Evolutionary conservation across 2,113 vertebrate genomes (phyloP).

Genomic region (Gnathochromis pfefferi): DNA sequence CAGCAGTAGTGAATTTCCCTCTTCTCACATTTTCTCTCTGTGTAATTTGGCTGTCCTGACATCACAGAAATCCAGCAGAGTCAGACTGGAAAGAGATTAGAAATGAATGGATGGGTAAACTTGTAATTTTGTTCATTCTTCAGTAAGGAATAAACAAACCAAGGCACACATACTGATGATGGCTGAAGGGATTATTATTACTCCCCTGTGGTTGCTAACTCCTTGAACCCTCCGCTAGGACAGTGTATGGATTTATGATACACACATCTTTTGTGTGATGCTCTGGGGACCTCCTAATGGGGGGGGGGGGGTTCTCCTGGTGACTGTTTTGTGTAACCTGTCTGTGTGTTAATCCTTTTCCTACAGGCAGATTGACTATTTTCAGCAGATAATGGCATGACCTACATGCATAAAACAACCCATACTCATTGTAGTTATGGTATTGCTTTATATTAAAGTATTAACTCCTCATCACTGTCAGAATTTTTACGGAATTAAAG

Average conservation of each 20-base stretch:
- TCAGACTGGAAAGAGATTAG: background rate
- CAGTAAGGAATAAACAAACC: background rate
- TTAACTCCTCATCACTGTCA: background rate
- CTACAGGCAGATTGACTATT: background rate
- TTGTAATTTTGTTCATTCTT: background rate
- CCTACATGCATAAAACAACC: background rate
- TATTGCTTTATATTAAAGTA: background rate
- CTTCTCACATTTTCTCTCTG: background rate
- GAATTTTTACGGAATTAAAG: background rate
- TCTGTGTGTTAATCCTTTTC: background rate
- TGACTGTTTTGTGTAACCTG: background rate
- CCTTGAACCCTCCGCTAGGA: background rate
- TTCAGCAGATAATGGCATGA: background rate
- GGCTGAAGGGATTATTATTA: background rate
- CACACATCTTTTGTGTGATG: background rate
- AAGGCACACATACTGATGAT: background rate
- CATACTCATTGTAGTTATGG: background rate
- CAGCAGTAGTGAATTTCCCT: background rate
- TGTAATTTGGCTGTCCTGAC: background rate
- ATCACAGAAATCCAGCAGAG: background rate
- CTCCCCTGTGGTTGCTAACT: background rate
- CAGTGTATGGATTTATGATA: background rate
- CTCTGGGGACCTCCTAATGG: background rate
- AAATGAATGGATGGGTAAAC: background rate
- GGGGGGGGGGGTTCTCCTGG: background rate